A percentile compares a stretch with the other conserved stretches of the same genome.
phyloP scores from a whole-genome alignment of 2,797 vertebrate species.

The Avahi laniger region DNA sequence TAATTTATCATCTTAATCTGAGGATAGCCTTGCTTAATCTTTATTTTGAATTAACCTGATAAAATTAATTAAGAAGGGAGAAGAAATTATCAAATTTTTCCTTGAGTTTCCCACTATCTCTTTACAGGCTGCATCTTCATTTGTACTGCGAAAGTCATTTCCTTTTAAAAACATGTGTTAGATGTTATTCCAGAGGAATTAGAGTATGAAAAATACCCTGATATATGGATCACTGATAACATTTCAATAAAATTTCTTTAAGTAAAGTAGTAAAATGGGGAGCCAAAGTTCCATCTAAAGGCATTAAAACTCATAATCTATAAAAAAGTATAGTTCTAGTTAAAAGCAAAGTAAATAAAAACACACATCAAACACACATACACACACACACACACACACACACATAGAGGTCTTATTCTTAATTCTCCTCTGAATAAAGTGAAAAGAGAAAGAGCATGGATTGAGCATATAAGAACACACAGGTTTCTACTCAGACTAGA shows the following conservation, averaged over 20 bases:
- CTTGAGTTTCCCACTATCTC: background rate
- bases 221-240: background rate
- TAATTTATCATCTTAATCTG: background rate
- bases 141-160: constrained; percentile 15
- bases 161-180: background rate
- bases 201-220: background rate
- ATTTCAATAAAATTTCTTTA: constrained; percentile 14
- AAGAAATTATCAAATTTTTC: background rate
- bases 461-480: background rate
- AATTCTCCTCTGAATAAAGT: background rate
- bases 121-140: background rate
- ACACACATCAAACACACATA: background rate
- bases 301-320: background rate
- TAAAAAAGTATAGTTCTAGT: background rate
- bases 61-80: background rate
- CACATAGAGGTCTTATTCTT: background rate
- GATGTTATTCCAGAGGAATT: background rate
- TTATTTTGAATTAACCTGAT: constrained; percentile 6
- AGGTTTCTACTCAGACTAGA: background rate
- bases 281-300: background rate
- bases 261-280: background rate
- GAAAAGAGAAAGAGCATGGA: background rate
- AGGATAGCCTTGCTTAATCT: background rate
- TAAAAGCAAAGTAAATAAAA: background rate
- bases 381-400: background rate